A percentile compares a stretch with the other conserved stretches of the same genome.
Evolutionary conservation across 2,888 invertebrate species (phyloP).

Genomic region (Zele albiditarsus): DNA sequence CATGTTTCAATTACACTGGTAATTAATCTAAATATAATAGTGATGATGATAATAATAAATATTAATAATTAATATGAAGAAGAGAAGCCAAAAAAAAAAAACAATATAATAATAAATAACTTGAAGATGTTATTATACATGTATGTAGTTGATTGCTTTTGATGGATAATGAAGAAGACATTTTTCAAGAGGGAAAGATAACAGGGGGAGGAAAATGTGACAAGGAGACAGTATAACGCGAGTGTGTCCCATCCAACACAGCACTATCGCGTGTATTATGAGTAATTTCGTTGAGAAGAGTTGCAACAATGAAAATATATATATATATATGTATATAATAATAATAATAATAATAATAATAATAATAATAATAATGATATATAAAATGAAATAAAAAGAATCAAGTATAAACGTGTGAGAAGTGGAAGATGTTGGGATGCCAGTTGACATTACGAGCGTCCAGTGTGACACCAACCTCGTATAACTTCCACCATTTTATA

Average conservation of each 20-base stretch:
- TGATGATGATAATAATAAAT: too few relatives aligned
- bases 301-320: constrained; percentile 4
- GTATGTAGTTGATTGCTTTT: constrained; percentile 58
- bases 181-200: constrained; percentile 60
- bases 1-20: too few relatives aligned
- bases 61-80: not conserved
- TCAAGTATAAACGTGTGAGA: constrained; percentile 34
- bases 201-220: constrained; percentile 48
- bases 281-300: constrained; percentile 58
- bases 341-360: not conserved
- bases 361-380: constrained; percentile 2
- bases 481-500: constrained; percentile 50
- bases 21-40: too few relatives aligned
- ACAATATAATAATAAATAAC: constrained; percentile 46
- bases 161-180: constrained; percentile 66
- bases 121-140: constrained; percentile 29
- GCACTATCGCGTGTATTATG: constrained; percentile 61
- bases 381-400: constrained; percentile 25
- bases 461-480: constrained; percentile 58
- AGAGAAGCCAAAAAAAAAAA: constrained; percentile 32
- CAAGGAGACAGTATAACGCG: constrained; percentile 15
- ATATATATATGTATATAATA: not conserved
- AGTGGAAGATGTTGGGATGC: constrained; percentile 46
- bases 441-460: constrained; percentile 59
- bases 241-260: constrained; percentile 49